These are phyloP conservation scores for Drosophila sordidapex DNA, from an alignment of 2,888 invertebrate genomes.

Conservation along the genomic window DNA sequence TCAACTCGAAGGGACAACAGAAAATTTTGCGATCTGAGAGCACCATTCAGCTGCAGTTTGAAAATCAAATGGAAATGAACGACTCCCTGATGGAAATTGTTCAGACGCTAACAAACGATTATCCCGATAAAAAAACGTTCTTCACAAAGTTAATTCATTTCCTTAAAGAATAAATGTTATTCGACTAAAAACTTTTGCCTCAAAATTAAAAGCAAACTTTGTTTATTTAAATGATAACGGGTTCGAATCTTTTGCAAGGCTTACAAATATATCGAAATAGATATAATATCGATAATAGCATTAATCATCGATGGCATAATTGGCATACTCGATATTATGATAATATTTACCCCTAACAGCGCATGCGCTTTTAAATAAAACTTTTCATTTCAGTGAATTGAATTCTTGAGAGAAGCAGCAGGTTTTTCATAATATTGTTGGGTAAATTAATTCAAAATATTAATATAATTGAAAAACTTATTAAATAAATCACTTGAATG, in stretches of 20 bases:
- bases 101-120: constrained; percentile 55
- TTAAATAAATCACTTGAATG: background rate
- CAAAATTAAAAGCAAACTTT: background rate
- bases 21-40: constrained; percentile 53
- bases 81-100: constrained; percentile 53
- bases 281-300: background rate
- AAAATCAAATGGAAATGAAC: constrained; percentile 61
- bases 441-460: background rate
- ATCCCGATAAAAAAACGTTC: constrained; percentile 57
- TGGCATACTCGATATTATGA: background rate
- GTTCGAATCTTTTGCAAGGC: background rate
- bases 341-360: constrained; percentile 6
- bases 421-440: constrained; percentile 1
- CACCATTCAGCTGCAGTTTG: constrained; percentile 40
- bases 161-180: constrained; percentile 49
- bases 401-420: constrained; percentile 2
- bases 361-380: constrained; percentile 25
- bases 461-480: background rate
- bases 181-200: background rate
- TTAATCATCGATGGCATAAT: constrained; percentile 14
- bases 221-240: background rate
- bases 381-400: constrained; percentile 13
- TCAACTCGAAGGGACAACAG: constrained; percentile 39
- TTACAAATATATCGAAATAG: background rate
- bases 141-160: constrained; percentile 56